Conservation (phyloP, 2,888 invertebrate species). For the Lobophora halterata region DNA sequence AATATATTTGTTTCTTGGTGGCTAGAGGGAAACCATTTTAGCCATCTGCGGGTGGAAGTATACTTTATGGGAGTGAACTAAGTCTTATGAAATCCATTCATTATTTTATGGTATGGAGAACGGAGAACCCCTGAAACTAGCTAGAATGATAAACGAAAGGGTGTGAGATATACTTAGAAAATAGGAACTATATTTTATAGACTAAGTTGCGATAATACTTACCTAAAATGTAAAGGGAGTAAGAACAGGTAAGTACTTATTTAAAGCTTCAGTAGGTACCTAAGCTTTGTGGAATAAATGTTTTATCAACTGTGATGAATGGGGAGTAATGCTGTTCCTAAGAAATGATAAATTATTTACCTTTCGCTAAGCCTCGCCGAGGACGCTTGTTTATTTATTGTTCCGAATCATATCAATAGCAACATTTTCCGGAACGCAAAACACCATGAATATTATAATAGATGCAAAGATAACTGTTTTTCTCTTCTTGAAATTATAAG, state of each 20-base stretch:
- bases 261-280: slow-evolving; percentile 22
- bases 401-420: slow-evolving; percentile 29
- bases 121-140: slow-evolving; percentile 20
- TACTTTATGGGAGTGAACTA: slow-evolving; percentile 55
- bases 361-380: slow-evolving; percentile 24
- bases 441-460: slow-evolving; percentile 9
- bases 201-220: too few relatives aligned
- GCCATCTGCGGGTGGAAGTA: slow-evolving; percentile 64
- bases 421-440: slow-evolving; percentile 15
- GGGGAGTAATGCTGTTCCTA: slow-evolving; percentile 34
- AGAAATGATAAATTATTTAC: slow-evolving; percentile 45
- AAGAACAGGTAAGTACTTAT: too few relatives aligned
- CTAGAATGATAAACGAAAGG: too few relatives aligned
- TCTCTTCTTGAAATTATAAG: too few relatives aligned
- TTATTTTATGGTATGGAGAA: slow-evolving; percentile 36
- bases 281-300: slow-evolving; percentile 38
- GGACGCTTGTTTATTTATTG: slow-evolving; percentile 28
- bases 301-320: slow-evolving; percentile 38
- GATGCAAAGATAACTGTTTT: background rate
- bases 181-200: too few relatives aligned
- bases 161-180: too few relatives aligned
- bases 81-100: slow-evolving; percentile 50
- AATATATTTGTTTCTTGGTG: slow-evolving; percentile 77
- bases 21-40: slow-evolving; percentile 68
- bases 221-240: too few relatives aligned